Conservation (phyloP, 2,888 invertebrate species). For the Macrophya alboannulata region DNA sequence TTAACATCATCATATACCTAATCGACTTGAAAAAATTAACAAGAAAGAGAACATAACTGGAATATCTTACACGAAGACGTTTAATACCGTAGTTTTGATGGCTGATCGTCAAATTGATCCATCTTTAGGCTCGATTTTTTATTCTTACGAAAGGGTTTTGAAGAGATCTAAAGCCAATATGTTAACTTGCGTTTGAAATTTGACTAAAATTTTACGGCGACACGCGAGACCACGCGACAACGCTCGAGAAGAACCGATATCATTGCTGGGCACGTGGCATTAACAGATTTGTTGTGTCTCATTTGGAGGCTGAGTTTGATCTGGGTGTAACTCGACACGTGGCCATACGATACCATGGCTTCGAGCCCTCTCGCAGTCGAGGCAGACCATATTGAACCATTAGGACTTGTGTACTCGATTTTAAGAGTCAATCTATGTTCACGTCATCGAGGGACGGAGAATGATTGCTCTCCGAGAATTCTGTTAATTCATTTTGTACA, state of each 20-base stretch:
- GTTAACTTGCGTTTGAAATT: background rate
- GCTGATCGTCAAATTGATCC: no score
- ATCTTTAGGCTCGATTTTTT: background rate
- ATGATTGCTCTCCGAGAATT: slow-evolving; percentile 13
- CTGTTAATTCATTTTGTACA: background rate
- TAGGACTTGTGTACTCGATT: slow-evolving; percentile 73
- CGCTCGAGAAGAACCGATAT: background rate
- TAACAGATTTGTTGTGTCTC: slow-evolving; percentile 74
- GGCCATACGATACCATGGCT: slow-evolving; percentile 69
- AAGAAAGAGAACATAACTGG: background rate
- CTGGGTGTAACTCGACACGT: slow-evolving; percentile 77
- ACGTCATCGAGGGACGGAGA: slow-evolving; percentile 34
- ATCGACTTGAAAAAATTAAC: background rate
- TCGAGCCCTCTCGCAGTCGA: slow-evolving; percentile 58
- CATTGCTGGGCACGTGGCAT: slow-evolving; percentile 70
- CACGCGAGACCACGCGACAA: slow-evolving; percentile 5
- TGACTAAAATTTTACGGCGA: background rate
- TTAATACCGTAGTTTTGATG: background rate
- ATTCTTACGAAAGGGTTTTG: background rate
- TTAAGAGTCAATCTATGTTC: slow-evolving; percentile 68
- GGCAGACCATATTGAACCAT: slow-evolving; percentile 71
- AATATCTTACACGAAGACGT: background rate
- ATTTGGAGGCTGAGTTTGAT: slow-evolving; percentile 55
- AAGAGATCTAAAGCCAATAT: background rate
- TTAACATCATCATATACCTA: background rate